phyloP scores from a whole-genome alignment of 2,797 vertebrate genomes.

The Loriculus beryllinus region DNA sequence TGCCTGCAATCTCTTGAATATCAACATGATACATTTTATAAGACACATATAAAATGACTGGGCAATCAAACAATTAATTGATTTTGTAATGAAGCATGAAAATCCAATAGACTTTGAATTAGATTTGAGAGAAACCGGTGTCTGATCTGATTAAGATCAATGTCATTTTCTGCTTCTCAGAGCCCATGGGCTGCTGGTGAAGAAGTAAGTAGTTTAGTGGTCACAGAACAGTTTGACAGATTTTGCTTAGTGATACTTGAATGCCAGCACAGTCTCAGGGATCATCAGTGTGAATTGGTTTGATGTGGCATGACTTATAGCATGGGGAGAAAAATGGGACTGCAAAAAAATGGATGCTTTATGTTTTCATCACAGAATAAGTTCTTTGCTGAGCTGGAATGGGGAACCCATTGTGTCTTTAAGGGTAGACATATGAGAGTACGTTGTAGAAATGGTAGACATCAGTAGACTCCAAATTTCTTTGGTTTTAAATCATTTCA shows the following conservation, averaged over 20 bases:
- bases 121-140: constrained; percentile 22
- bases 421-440: background rate
- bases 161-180: background rate
- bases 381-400: background rate
- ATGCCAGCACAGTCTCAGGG: background rate
- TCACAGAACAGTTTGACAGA: background rate
- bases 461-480: accelerated
- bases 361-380: background rate
- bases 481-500: background rate
- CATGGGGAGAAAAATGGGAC: background rate
- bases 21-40: background rate
- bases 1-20: background rate
- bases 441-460: background rate
- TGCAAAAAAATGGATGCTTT: background rate
- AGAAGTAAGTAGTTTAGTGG: background rate
- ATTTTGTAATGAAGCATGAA: constrained; percentile 54
- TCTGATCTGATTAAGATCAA: constrained; percentile 60
- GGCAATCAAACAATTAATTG: constrained; percentile 42
- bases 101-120: constrained; percentile 25
- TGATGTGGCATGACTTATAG: background rate
- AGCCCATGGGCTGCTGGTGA: background rate
- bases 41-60: background rate
- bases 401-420: background rate
- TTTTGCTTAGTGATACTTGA: background rate
- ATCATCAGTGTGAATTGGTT: background rate